Conservation (phyloP, 2,888 invertebrate genomes). For the Deilephila elpenor region DNA sequence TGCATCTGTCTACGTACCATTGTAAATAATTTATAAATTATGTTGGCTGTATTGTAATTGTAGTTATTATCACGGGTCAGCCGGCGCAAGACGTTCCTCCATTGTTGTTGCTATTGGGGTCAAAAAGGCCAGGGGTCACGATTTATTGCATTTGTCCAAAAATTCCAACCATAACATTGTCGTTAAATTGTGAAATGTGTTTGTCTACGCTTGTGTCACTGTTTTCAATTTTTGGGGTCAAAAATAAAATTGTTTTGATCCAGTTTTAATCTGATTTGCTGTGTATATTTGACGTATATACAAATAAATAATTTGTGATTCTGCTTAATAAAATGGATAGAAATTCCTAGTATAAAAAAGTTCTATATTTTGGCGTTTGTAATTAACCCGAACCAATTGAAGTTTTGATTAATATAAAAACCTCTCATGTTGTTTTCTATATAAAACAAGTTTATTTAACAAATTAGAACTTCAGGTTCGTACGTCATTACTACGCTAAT, state of each 20-base stretch:
- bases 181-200: slow-evolving; percentile 51
- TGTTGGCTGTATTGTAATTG: slow-evolving; percentile 80
- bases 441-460: too few species aligned
- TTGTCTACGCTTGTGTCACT: not conserved
- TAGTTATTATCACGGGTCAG: slow-evolving; percentile 77
- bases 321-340: too few species aligned
- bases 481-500: too few species aligned
- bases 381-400: too few species aligned
- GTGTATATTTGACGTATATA: too few species aligned
- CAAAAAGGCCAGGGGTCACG: slow-evolving; percentile 79
- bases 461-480: too few species aligned
- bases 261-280: not conserved
- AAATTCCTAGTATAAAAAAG: too few species aligned
- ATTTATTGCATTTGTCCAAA: slow-evolving; percentile 73
- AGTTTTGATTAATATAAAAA: too few species aligned
- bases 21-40: slow-evolving; percentile 74
- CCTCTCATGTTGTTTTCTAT: too few species aligned
- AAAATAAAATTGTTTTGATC: not conserved
- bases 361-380: too few species aligned
- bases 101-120: slow-evolving; percentile 69
- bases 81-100: slow-evolving; percentile 70
- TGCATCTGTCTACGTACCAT: slow-evolving; percentile 34
- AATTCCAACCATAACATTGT: slow-evolving; percentile 67
- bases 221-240: not conserved
- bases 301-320: too few species aligned